These are phyloP conservation scores for Pangasius sanitwongsei DNA, from an alignment of 2,797 vertebrate species.

Conservation along the genomic window DNA sequence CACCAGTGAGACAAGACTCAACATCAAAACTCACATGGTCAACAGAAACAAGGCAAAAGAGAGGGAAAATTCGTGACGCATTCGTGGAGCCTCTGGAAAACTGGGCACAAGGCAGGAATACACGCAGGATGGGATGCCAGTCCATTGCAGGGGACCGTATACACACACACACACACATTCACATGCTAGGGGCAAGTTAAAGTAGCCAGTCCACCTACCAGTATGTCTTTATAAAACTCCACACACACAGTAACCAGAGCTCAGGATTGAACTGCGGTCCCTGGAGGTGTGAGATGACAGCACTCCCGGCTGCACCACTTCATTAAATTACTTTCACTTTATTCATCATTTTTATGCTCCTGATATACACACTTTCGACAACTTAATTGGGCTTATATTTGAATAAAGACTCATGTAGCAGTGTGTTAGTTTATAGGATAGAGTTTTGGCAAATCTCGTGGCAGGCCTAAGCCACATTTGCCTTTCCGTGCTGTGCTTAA, in stretches of 20 bases:
- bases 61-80: no score
- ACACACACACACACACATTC: not conserved
- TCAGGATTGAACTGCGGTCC: not conserved
- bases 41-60: not conserved
- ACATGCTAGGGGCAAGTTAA: not conserved
- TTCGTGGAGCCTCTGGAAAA: not conserved
- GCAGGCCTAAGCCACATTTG: constrained; percentile 37
- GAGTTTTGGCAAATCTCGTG: constrained; percentile 35
- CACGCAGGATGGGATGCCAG: not conserved
- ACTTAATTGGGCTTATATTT: constrained; percentile 51
- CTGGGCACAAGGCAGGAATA: not conserved
- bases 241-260: not conserved
- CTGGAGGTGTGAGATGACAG: not conserved
- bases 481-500: constrained; percentile 40
- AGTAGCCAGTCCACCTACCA: not conserved
- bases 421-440: constrained; percentile 35
- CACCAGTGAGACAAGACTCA: not conserved
- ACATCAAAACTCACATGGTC: not conserved
- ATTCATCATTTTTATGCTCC: constrained; percentile 43
- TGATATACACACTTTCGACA: constrained; percentile 48
- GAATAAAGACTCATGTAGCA: constrained; percentile 41
- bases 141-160: not conserved
- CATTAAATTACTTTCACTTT: not conserved
- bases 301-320: not conserved
- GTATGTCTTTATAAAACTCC: not conserved